phyloP scores from a whole-genome alignment of 2,797 vertebrate species.

The Streptopelia turtur region DNA sequence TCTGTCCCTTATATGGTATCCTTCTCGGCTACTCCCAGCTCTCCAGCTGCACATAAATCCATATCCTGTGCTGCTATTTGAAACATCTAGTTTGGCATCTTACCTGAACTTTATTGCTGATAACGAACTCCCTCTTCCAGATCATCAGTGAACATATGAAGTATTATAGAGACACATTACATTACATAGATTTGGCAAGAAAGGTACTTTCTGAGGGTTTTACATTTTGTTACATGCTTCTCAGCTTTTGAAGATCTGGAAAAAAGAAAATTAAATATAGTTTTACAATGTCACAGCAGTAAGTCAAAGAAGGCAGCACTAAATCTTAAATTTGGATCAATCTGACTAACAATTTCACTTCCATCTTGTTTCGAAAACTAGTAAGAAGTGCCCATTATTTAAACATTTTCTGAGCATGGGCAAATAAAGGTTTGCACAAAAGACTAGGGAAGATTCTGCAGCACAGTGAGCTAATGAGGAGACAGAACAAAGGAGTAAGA shows the following conservation, averaged over 20 bases:
- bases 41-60: neutral
- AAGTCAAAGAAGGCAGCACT: neutral
- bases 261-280: neutral
- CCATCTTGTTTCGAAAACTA: neutral
- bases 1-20: neutral
- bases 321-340: neutral
- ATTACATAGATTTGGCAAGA: neutral
- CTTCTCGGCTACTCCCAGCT: neutral
- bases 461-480: neutral
- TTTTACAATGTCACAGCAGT: neutral
- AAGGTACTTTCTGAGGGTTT: slow-evolving; percentile 15
- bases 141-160: neutral
- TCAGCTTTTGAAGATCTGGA: neutral
- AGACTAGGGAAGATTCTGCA: neutral
- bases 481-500: neutral
- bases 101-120: slow-evolving; percentile 9
- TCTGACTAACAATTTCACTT: neutral
- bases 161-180: slow-evolving; percentile 15
- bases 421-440: neutral
- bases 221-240: neutral
- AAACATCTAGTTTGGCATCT: neutral
- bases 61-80: neutral
- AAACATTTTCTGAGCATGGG: neutral
- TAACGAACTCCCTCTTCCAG: slow-evolving; percentile 16
- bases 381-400: neutral